These are phyloP conservation scores for Sebastes umbrosus DNA, from an alignment of 2,797 vertebrate genomes.

Conservation along the genomic window DNA sequence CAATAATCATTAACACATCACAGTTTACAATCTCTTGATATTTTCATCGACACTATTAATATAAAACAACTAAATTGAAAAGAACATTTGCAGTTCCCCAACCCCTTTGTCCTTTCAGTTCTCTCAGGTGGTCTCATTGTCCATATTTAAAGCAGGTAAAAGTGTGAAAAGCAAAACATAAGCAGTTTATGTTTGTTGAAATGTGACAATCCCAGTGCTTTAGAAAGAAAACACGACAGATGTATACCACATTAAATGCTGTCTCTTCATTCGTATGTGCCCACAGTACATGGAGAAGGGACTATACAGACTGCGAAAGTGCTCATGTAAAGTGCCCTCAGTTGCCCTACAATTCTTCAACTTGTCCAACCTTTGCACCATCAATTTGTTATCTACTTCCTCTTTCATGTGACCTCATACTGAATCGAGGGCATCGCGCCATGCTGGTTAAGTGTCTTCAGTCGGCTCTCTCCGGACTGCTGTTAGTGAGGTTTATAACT, in stretches of 20 bases:
- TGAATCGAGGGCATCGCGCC: constrained; percentile 29
- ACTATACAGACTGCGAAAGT: constrained; percentile 20
- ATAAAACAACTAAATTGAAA: constrained; percentile 30
- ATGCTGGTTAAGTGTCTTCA: constrained; percentile 22
- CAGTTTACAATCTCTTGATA: constrained; percentile 35
- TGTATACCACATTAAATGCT: constrained; percentile 10
- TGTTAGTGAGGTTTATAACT: constrained; percentile 37
- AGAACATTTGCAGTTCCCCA: neutral
- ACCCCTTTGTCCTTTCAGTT: constrained; percentile 6
- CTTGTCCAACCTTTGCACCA: constrained; percentile 59
- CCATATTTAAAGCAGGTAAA: constrained; percentile 19
- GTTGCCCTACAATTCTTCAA: constrained; percentile 10
- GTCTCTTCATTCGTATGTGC: constrained; percentile 6
- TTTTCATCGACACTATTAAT: constrained; percentile 34
- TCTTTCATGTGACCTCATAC: constrained; percentile 24
- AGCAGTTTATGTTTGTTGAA: constrained; percentile 9
- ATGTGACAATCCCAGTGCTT: neutral
- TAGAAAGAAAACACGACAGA: constrained; percentile 12
- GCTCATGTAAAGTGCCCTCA: constrained; percentile 44
- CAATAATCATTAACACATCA: constrained; percentile 60
- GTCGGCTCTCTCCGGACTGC: constrained; percentile 24
- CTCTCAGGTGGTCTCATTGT: neutral
- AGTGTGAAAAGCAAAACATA: neutral
- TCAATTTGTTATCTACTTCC: constrained; percentile 56
- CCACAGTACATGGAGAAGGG: neutral